Base-by-base conservation (phyloP, 1,140 invertebrate species). In the Meteorus sp. region DNA sequence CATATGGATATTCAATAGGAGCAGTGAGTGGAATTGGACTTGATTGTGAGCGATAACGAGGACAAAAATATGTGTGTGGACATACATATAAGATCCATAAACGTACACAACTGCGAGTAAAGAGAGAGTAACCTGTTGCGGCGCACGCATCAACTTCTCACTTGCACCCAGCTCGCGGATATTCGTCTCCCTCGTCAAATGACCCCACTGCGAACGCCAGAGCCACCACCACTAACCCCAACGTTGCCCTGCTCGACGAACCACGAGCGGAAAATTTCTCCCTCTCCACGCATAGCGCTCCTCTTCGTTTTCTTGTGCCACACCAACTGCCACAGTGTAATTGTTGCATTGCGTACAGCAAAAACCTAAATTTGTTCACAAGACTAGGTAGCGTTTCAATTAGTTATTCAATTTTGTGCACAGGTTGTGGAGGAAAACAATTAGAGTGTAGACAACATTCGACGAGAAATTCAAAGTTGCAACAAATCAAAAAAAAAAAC, bases 111-210 rank as follows among this genome's bases (percentile, higher is more conserved):
- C 25, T 20, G 11, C 19, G 19, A 5, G 15, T 22, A 54, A 35
- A 55, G 59, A 35, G 51, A 58, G 61, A 59, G 64, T 72, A 73
- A 76, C 73, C 74, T 76, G 74, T 76, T 76, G 74, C 74, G 72
- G 68, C 70, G 72, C 73, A 74, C 72, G 72, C 70, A 70, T 48
- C 51, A 44, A 47, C 35, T 45, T 47, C 48, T 54, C 61, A 57
- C 66, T 48, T 53, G 11, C 19, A 37, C 44, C 55, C 11, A 3
- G 15, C 11, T 17, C 25, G 17, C 8, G 19, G 11, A 43, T 19
- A 6, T 39, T 50, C 31, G 44, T 43, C 35, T 15, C 59, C 60
- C 52, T 50, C 27, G 25, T 47, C 37, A 54, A 15, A 55, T n/a
- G n/a, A 13, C 51, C 8, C 47, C 44, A 47, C 60, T 29, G n/a